Base-by-base conservation (phyloP, 2,113 vertebrate species). In the Tetraodon nigroviridis region DNA sequence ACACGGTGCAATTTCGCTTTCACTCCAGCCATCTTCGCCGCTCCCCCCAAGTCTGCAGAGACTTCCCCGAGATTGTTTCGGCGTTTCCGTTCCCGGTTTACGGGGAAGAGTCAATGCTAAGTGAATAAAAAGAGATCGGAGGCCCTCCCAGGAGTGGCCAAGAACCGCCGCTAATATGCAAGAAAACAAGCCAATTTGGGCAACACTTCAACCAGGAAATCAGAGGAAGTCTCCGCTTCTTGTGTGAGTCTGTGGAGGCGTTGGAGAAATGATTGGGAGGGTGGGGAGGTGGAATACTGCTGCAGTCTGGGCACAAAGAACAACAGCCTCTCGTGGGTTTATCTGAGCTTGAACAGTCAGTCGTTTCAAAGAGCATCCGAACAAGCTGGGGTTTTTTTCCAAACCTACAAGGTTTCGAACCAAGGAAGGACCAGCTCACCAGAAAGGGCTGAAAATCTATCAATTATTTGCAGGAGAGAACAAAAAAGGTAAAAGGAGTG, bases 111-210 rank as follows among this genome's bases (percentile, higher is more conserved):
- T 41, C 44, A 45, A 45, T n/a, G 17, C 71, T 62, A 79, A 81
- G 79, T 67, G 77, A 76, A 73, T 78, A 76, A 80, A 77, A 68
- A 74, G 66, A 74, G 61, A 83, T 71, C 62, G 82, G 67, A 79
- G 66, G 32, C 29, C 50, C 19, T 83, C 79, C 69, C 64, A 4
- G 29, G 80, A 68, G 82, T 71, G 48, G 48, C 17, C 19, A 58
- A 62, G 17, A 18, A 56, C 32, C 40, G 59, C 61, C 45, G 71
- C 62, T 76, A 78, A 82, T 78, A 79, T 40, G 41, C 29, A 42
- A 78, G 48, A 61, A 81, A 78, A 80, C 70, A 73, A 29, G 53
- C 11, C 12, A 21, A 82, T 86, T 81, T 84, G 59, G 63, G 66
- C 78, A 51, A 58, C 12, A 50, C 24, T 69, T 64, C 55, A 55